phyloP scores from a whole-genome alignment of 2,888 invertebrate species.

The Axea sp. region DNA sequence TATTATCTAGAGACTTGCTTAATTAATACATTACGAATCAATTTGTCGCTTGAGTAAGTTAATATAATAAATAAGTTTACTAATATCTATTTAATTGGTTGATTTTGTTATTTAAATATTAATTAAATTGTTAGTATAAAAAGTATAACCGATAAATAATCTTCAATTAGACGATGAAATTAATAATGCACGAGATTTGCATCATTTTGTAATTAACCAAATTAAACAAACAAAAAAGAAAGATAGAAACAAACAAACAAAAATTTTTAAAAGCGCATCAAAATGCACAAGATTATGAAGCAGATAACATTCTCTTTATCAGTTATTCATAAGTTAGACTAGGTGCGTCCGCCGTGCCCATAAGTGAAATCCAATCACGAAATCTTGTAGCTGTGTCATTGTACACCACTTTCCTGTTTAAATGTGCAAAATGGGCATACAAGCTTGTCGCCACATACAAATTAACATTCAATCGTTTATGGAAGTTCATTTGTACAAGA shows the following conservation, averaged over 20 bases:
- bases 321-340: conserved; percentile 57
- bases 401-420: conserved; percentile 48
- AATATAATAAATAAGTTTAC: conserved; percentile 14
- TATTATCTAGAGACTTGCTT: too few species aligned
- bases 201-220: too few species aligned
- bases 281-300: conserved; percentile 27
- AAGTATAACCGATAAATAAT: too few species aligned
- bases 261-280: conserved; percentile 36
- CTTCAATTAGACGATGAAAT: too few species aligned
- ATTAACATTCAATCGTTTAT: too few species aligned
- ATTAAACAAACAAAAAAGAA: too few species aligned
- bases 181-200: too few species aligned
- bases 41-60: background rate
- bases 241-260: too few species aligned
- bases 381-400: conserved; percentile 54
- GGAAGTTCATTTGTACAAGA: too few species aligned
- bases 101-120: too few species aligned
- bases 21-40: conserved; percentile 9
- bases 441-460: conserved; percentile 34
- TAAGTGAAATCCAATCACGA: conserved; percentile 57
- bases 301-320: conserved; percentile 55
- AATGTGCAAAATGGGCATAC: conserved; percentile 35
- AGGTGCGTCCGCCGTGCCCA: conserved; percentile 57
- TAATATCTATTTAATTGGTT: conserved; percentile 2
- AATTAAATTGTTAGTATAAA: too few species aligned